These are phyloP conservation scores for Pristionchus japonicus DNA, from an alignment of 2,888 invertebrate species.

Conservation along the genomic window DNA sequence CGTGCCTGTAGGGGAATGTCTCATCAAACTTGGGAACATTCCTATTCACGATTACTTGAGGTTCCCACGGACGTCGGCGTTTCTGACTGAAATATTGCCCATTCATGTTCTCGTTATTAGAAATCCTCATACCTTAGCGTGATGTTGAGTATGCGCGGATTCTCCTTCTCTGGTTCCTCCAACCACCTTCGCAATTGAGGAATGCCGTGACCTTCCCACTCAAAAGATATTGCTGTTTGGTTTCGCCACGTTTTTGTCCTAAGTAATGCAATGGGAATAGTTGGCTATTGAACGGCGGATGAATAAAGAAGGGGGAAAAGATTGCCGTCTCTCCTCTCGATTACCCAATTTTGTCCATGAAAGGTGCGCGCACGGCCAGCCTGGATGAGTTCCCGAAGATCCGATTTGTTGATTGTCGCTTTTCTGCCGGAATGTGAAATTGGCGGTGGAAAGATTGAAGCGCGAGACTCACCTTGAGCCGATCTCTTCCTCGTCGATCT, in stretches of 20 bases:
- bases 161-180: constrained; percentile 2
- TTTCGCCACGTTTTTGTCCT: too few relatives aligned
- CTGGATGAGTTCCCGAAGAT: constrained; percentile 50
- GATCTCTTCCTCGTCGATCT: constrained; percentile 47
- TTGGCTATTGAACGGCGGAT: not conserved
- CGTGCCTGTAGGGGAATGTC: constrained; percentile 51
- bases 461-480: not conserved
- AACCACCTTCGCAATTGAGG: not conserved
- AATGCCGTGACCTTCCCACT: constrained; percentile 30
- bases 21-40: constrained; percentile 55
- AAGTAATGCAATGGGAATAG: too few relatives aligned
- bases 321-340: not conserved
- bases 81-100: not conserved
- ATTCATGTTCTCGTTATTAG: too few relatives aligned
- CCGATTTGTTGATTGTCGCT: constrained; percentile 50
- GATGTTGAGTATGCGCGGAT: not conserved
- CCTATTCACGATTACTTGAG: constrained; percentile 53
- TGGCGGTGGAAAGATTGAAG: too few relatives aligned
- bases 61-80: constrained; percentile 50
- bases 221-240: not conserved
- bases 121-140: not conserved
- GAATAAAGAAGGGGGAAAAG: not conserved
- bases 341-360: constrained; percentile 47
- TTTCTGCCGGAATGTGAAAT: constrained; percentile 2
- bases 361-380: constrained; percentile 51